Conservation (phyloP, 1,140 invertebrate genomes). For the Pteromalus puparum region DNA sequence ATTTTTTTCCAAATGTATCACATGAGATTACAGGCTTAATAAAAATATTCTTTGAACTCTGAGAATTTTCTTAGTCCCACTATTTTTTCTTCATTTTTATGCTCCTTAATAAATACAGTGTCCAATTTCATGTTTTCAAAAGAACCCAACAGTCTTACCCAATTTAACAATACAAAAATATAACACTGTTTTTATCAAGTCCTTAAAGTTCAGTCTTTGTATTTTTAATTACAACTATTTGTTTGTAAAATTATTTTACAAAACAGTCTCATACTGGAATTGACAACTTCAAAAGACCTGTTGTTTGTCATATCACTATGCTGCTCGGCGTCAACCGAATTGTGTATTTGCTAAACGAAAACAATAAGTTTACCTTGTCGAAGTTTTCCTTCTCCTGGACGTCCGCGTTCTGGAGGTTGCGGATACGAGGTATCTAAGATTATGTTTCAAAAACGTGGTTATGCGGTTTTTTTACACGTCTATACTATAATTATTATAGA, state of each 20-base stretch:
- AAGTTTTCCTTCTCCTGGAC: conserved; percentile 83
- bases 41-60: background rate
- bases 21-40: conserved; percentile 25
- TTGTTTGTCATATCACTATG: conserved; percentile 18
- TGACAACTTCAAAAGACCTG: conserved; percentile 21
- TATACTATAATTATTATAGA: background rate
- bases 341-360: conserved; percentile 56
- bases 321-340: conserved; percentile 26
- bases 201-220: conserved; percentile 25
- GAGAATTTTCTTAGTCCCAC: background rate
- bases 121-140: conserved; percentile 10
- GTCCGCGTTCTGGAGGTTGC: conserved; percentile 75
- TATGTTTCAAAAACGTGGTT: conserved; percentile 71
- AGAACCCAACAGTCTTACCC: conserved; percentile 2
- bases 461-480: conserved; percentile 58
- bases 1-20: conserved; percentile 28
- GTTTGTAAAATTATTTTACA: conserved; percentile 13
- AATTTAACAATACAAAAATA: conserved; percentile 16
- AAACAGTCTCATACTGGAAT: conserved; percentile 14
- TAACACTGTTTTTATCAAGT: conserved; percentile 33
- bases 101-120: conserved; percentile 37
- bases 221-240: conserved; percentile 20
- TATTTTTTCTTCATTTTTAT: conserved; percentile 34
- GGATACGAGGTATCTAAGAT: conserved; percentile 77
- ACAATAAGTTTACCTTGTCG: conserved; percentile 80